These are phyloP conservation scores for Myotis davidii DNA, from an alignment of 2,113 vertebrate genomes.

Conservation along the genomic window DNA sequence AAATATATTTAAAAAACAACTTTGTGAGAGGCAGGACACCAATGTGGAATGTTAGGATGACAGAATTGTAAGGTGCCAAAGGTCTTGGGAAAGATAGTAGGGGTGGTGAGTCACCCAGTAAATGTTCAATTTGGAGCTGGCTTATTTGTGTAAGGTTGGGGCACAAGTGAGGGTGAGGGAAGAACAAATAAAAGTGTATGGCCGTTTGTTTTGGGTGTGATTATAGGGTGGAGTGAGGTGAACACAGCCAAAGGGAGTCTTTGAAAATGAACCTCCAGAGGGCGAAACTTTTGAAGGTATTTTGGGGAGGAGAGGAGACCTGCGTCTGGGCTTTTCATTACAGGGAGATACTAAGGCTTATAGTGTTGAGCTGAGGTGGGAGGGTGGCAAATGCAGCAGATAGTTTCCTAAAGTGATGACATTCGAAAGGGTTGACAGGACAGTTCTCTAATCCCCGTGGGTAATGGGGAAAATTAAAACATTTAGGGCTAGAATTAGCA, in stretches of 20 bases:
- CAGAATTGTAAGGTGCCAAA: not conserved
- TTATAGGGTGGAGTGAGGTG: not conserved
- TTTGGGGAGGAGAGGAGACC: not conserved
- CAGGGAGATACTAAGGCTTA: not conserved
- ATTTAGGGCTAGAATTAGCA: not conserved
- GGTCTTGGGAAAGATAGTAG: not conserved
- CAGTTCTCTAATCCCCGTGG: not conserved
- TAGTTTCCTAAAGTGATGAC: not conserved
- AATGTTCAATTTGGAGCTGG: not conserved
- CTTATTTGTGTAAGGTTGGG: not conserved
- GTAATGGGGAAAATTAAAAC: not conserved
- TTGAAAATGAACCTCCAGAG: not conserved
- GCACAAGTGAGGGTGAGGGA: not conserved
- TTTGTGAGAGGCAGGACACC: not conserved
- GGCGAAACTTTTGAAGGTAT: not conserved
- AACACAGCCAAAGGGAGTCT: not conserved
- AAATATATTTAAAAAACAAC: too few relatives aligned
- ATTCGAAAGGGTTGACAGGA: not conserved
- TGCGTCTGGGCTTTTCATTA: not conserved
- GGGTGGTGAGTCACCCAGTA: not conserved
- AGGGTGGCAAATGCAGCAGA: not conserved
- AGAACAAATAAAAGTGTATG: not conserved
- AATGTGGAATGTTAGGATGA: not conserved
- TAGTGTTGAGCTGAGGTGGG: not conserved
- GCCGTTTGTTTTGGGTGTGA: not conserved